Conservation (phyloP, 1,140 invertebrate species). For the Chlorops oryzae region DNA sequence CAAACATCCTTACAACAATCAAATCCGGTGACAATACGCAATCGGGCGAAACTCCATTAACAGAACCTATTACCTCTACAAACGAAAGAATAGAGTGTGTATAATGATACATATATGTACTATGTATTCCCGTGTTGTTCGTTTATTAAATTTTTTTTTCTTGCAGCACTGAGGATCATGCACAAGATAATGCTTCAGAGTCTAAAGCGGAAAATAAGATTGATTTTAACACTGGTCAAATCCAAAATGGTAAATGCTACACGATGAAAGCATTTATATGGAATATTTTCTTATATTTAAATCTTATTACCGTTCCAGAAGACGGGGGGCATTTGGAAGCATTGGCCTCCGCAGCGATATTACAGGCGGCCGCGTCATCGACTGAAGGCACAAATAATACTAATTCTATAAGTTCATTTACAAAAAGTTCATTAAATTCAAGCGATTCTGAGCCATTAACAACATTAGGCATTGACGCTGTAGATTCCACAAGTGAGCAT, state of each 20-base stretch:
- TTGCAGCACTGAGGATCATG: neutral
- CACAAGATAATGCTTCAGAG: slow-evolving; percentile 19
- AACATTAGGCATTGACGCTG: too few species aligned
- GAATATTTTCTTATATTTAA: neutral
- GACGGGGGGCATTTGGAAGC: slow-evolving; percentile 39
- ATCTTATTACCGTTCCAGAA: slow-evolving; percentile 14
- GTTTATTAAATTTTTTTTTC: neutral
- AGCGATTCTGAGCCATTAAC: too few species aligned
- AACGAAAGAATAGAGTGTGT: slow-evolving; percentile 1
- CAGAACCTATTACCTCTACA: slow-evolving; percentile 16
- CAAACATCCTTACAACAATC: slow-evolving; percentile 37
- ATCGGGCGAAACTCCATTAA: slow-evolving; percentile 5
- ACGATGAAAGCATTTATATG: too few species aligned
- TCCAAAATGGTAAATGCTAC: too few species aligned
- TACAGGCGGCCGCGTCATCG: slow-evolving; percentile 39
- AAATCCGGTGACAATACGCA: slow-evolving; percentile 33
- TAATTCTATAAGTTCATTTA: neutral
- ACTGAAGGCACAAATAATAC: neutral
- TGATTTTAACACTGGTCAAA: too few species aligned
- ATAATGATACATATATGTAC: neutral
- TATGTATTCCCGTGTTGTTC: neutral
- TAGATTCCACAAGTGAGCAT: too few species aligned
- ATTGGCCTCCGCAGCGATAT: slow-evolving; percentile 34
- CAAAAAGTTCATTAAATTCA: too few species aligned
- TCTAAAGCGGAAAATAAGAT: neutral